Percentiles rank a stretch among this genome's conserved stretches.
These are phyloP conservation scores for Lates calcarifer DNA, from an alignment of 2,113 vertebrate genomes.

Conservation along the genomic window DNA sequence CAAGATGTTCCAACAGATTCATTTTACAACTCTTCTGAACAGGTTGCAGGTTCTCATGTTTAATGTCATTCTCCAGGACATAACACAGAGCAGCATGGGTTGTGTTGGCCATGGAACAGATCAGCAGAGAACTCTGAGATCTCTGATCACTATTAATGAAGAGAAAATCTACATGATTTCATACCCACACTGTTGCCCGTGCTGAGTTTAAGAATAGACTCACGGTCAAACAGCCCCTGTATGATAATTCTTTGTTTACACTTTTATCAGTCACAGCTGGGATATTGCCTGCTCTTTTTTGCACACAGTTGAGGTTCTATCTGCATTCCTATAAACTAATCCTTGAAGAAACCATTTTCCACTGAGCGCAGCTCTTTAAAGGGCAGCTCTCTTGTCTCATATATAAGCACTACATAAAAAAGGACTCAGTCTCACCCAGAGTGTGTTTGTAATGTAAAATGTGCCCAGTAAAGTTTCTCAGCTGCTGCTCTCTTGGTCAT, in stretches of 20 bases:
- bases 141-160: neutral
- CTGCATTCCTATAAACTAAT: constrained; percentile 8
- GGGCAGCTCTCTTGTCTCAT: neutral
- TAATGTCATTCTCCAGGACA: neutral
- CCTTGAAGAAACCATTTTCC: neutral
- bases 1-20: neutral
- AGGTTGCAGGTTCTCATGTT: constrained; percentile 7
- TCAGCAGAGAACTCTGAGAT: neutral
- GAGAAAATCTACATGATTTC: neutral
- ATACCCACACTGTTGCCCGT: neutral
- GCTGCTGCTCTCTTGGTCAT: neutral
- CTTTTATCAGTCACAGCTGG: constrained; percentile 9
- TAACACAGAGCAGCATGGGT: neutral
- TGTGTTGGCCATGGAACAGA: neutral
- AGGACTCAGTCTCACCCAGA: neutral
- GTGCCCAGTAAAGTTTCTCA: neutral
- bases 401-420: neutral
- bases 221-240: neutral
- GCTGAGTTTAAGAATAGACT: constrained; percentile 3
- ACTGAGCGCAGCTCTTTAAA: neutral
- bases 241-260: neutral
- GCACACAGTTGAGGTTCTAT: constrained; percentile 5
- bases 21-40: neutral
- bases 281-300: neutral
- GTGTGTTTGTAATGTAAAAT: neutral